These are phyloP conservation scores for Tamias sibiricus DNA, from an alignment of 2,113 vertebrate species.

Conservation along the genomic window DNA sequence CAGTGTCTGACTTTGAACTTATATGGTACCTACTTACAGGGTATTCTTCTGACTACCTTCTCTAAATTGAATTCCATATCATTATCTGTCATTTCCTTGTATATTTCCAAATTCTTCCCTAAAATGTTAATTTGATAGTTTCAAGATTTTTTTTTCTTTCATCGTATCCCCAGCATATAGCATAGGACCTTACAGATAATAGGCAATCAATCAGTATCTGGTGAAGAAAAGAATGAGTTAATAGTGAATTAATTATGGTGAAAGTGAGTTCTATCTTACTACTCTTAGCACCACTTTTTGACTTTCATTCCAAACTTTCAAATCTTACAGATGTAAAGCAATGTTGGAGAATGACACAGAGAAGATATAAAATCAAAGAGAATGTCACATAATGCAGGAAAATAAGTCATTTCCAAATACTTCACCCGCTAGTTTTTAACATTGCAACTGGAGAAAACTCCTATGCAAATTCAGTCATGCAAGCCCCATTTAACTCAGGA, in stretches of 20 bases:
- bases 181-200: neutral
- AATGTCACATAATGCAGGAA: slow-evolving; percentile 54
- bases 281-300: neutral
- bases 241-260: neutral
- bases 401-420: slow-evolving; percentile 60
- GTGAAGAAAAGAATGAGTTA: neutral
- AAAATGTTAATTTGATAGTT: neutral
- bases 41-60: neutral
- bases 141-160: neutral
- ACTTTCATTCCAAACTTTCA: slow-evolving; percentile 41
- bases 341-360: slow-evolving; percentile 21
- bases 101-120: neutral
- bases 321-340: slow-evolving; percentile 43
- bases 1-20: neutral
- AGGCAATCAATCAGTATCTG: neutral
- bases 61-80: neutral
- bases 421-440: slow-evolving; percentile 70
- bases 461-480: slow-evolving; percentile 81
- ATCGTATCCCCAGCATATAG: neutral
- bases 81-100: neutral
- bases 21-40: neutral
- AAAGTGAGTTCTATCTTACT: neutral
- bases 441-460: slow-evolving; percentile 76
- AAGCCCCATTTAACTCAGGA: slow-evolving; percentile 80
- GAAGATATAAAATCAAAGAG: slow-evolving; percentile 55